Conservation (phyloP, 2,113 vertebrate genomes). For the Numenius arquata region DNA sequence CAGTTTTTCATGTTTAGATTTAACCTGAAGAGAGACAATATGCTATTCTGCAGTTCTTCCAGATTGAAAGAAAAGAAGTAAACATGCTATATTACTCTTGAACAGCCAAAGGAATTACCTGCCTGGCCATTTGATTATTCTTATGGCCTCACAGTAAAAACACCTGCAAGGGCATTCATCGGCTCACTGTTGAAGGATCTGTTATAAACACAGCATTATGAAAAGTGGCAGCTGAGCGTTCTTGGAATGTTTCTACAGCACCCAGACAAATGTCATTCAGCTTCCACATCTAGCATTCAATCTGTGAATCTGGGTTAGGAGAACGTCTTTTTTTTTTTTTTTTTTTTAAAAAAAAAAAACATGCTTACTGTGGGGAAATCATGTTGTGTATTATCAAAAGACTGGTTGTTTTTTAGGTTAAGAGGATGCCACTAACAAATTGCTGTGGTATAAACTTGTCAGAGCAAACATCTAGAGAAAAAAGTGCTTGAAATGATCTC, state of each 20-base stretch:
- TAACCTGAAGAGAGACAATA: background rate
- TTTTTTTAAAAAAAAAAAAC: background rate
- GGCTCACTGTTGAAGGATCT: background rate
- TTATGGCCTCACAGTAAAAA: background rate
- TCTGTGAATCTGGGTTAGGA: conserved; percentile 6
- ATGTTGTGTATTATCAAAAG: background rate
- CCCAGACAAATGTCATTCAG: background rate
- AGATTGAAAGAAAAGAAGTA: background rate
- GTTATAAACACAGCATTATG: background rate
- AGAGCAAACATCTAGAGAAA: background rate
- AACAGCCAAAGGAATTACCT: background rate
- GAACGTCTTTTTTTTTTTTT: background rate
- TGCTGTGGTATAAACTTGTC: background rate
- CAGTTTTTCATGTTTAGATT: background rate
- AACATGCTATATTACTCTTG: background rate
- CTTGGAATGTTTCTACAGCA: conserved; percentile 10
- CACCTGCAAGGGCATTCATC: background rate
- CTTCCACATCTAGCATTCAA: background rate
- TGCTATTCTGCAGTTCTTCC: background rate
- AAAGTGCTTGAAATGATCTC: background rate
- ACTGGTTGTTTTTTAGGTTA: background rate
- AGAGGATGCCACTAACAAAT: conserved; percentile 12
- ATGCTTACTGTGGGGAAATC: background rate
- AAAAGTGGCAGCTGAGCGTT: background rate
- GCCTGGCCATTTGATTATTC: conserved; percentile 3